Evolutionary conservation across 1,140 invertebrate genomes (phyloP).

Genomic region (Drosophila fuyamai): DNA sequence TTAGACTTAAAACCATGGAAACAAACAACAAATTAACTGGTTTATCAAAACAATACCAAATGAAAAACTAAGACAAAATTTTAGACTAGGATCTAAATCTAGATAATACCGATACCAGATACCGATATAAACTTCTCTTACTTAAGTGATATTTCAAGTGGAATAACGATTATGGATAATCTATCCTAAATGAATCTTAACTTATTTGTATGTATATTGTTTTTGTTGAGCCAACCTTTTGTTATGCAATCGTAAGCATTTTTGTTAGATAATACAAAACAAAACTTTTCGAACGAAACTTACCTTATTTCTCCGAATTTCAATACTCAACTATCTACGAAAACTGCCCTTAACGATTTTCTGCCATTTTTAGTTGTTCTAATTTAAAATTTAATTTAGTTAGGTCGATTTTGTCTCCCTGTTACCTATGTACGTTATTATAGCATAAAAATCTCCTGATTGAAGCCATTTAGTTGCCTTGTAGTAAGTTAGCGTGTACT

Average conservation of each 20-base stretch:
- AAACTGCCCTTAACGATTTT: constrained; percentile 65
- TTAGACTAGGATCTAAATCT: constrained; percentile 70
- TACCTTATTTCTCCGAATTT: neutral
- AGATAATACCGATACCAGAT: constrained; percentile 58
- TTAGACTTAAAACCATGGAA: constrained; percentile 57
- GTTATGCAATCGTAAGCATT: constrained; percentile 44
- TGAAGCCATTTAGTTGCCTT: constrained; percentile 84
- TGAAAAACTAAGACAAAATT: constrained; percentile 64
- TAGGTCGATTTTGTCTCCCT: constrained; percentile 43
- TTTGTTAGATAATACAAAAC: constrained; percentile 20
- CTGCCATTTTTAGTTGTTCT: constrained; percentile 60
- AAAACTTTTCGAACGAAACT: neutral
- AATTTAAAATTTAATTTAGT: constrained; percentile 46
- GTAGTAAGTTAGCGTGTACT: constrained; percentile 78
- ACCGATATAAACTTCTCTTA: constrained; percentile 68
- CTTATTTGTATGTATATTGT: constrained; percentile 58
- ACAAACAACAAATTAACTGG: constrained; percentile 32
- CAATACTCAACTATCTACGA: constrained; percentile 20
- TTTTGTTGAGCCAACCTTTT: constrained; percentile 54
- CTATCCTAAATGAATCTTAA: constrained; percentile 15
- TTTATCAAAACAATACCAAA: constrained; percentile 57
- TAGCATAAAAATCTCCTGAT: constrained; percentile 58
- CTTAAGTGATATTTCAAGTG: constrained; percentile 79
- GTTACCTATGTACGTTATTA: constrained; percentile 44
- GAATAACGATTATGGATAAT: constrained; percentile 53